Percentiles rank a stretch among this genome's conserved stretches.
Conservation (phyloP, 2,888 invertebrate species). For the Ochropacha duplaris region DNA sequence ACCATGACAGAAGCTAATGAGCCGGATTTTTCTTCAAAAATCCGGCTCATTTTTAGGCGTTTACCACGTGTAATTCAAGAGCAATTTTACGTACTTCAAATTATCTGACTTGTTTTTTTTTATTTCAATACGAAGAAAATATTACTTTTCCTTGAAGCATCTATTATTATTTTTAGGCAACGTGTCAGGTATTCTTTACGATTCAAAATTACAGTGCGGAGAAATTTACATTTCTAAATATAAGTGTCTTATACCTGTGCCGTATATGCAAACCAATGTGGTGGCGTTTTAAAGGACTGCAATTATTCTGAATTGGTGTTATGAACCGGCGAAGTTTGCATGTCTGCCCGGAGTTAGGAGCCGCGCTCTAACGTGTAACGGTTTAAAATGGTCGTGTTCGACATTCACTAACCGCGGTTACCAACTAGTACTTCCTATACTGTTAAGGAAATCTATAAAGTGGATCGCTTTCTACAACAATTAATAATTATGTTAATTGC, state of each 20-base stretch:
- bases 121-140: background rate
- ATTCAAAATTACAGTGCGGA: slow-evolving; percentile 42
- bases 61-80: background rate
- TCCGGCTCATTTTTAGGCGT: too few relatives aligned
- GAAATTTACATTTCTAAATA: slow-evolving; percentile 38
- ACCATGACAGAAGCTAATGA: too few relatives aligned
- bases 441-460: slow-evolving; percentile 23
- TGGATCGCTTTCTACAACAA: background rate
- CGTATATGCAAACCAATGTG: slow-evolving; percentile 20
- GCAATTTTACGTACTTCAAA: too few relatives aligned
- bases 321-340: slow-evolving; percentile 39
- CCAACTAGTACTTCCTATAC: slow-evolving; percentile 10
- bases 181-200: slow-evolving; percentile 34
- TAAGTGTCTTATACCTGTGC: slow-evolving; percentile 26
- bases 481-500: background rate
- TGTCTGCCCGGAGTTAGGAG: slow-evolving; percentile 38
- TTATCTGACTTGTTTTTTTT: background rate
- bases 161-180: slow-evolving; percentile 17
- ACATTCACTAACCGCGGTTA: slow-evolving; percentile 28
- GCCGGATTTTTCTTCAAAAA: too few relatives aligned
- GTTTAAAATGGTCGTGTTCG: slow-evolving; percentile 49
- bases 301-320: slow-evolving; percentile 39
- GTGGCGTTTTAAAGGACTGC: slow-evolving; percentile 25
- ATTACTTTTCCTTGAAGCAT: slow-evolving; percentile 9
- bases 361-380: slow-evolving; percentile 29